Conservation (phyloP, 2,797 vertebrate genomes). For the Mus caroli region DNA sequence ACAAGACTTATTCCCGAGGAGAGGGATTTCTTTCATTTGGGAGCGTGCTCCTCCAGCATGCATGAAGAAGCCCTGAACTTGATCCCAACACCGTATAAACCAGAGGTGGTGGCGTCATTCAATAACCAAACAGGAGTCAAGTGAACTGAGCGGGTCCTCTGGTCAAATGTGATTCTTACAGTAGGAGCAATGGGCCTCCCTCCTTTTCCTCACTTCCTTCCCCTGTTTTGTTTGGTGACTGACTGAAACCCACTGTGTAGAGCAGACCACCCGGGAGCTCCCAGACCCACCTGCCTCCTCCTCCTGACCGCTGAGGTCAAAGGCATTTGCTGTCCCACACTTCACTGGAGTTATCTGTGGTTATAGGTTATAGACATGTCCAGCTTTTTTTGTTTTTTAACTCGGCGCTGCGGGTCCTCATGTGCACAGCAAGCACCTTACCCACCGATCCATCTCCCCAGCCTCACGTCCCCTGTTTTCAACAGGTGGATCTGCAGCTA, state of each 20-base stretch:
- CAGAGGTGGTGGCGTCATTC: not conserved
- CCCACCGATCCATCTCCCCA: not conserved
- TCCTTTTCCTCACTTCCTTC: not conserved
- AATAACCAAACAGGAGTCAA: not conserved
- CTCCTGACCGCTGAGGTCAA: not conserved
- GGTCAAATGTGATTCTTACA: not conserved
- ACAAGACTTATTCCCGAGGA: not conserved
- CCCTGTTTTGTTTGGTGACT: not conserved
- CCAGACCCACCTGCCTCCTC: not conserved
- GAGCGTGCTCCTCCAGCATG: not conserved
- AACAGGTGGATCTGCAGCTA: not conserved
- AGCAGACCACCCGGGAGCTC: not conserved
- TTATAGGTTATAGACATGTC: not conserved
- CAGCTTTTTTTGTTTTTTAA: not conserved
- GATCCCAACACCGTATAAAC: not conserved
- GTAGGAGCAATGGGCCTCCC: not conserved
- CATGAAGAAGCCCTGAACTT: not conserved
- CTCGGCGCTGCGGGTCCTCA: not conserved
- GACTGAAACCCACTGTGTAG: not conserved
- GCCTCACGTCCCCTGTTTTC: too few species aligned
- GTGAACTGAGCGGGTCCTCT: not conserved
- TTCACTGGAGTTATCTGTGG: not conserved
- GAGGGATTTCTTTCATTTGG: not conserved
- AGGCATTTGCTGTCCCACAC: not conserved
- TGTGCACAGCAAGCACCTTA: not conserved